Evolutionary conservation across 2,888 invertebrate genomes (phyloP).

Genomic region (Peribatodes rhomboidaria): DNA sequence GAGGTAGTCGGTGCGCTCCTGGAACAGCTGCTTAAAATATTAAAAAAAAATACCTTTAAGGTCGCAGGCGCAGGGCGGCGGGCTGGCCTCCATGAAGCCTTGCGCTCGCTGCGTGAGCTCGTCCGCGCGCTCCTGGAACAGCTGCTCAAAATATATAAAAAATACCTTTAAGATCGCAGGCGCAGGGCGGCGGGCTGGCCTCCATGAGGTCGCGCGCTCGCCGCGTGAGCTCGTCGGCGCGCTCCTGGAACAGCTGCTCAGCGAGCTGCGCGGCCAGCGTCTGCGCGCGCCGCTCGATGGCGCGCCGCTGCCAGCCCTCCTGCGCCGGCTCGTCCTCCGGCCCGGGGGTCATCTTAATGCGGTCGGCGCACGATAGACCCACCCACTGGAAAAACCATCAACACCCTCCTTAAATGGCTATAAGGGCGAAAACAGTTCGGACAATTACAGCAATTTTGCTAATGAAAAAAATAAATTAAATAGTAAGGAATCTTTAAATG

Average conservation of each 20-base stretch:
- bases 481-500: too few species aligned
- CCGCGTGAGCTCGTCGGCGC: conserved; percentile 63
- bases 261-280: conserved; percentile 69
- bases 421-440: too few species aligned
- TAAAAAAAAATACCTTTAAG: too few species aligned
- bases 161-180: conserved; percentile 52
- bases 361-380: conserved; percentile 70
- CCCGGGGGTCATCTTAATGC: conserved; percentile 50
- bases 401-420: background rate
- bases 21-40: too few species aligned
- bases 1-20: too few species aligned
- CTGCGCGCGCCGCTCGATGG: conserved; percentile 68
- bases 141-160: too few species aligned
- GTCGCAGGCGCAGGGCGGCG: too few species aligned
- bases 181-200: conserved; percentile 66
- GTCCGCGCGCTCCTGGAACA: too few species aligned
- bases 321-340: conserved; percentile 47
- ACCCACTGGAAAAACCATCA: conserved; percentile 65
- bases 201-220: conserved; percentile 61
- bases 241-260: conserved; percentile 68
- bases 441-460: too few species aligned
- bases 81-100: too few species aligned
- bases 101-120: too few species aligned
- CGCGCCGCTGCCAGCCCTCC: conserved; percentile 64
- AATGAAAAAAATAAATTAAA: too few species aligned